Conservation (phyloP, 2,797 vertebrate genomes). For the Squalus acanthias region DNA sequence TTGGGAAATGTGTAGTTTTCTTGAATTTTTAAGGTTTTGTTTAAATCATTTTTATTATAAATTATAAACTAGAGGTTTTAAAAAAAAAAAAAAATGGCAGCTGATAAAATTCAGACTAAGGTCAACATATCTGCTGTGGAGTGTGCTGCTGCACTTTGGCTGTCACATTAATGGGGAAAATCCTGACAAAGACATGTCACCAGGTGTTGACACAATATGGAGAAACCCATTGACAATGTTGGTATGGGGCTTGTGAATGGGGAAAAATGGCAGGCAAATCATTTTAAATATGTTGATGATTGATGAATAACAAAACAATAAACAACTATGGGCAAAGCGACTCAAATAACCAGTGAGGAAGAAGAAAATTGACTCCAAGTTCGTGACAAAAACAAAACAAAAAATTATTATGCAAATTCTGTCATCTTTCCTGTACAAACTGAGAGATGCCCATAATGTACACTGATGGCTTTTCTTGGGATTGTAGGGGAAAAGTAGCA, state of each 20-base stretch:
- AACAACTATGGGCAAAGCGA: neutral
- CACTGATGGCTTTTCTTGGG: neutral
- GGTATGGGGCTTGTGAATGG: neutral
- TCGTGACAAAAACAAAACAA: neutral
- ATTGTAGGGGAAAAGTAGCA: neutral
- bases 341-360: neutral
- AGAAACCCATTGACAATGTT: neutral
- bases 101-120: neutral
- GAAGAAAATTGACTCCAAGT: neutral
- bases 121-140: neutral
- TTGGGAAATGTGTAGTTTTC: neutral
- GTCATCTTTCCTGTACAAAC: neutral
- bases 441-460: neutral
- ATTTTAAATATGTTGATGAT: neutral
- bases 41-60: neutral
- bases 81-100: neutral
- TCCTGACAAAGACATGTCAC: neutral
- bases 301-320: neutral
- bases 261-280: neutral
- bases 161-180: neutral
- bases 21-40: neutral
- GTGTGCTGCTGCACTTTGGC: neutral
- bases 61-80: neutral
- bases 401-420: neutral
- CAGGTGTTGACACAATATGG: neutral